Evolutionary conservation across 2,113 vertebrate species (phyloP).

Genomic region (Reinhardtius hippoglossoides): DNA sequence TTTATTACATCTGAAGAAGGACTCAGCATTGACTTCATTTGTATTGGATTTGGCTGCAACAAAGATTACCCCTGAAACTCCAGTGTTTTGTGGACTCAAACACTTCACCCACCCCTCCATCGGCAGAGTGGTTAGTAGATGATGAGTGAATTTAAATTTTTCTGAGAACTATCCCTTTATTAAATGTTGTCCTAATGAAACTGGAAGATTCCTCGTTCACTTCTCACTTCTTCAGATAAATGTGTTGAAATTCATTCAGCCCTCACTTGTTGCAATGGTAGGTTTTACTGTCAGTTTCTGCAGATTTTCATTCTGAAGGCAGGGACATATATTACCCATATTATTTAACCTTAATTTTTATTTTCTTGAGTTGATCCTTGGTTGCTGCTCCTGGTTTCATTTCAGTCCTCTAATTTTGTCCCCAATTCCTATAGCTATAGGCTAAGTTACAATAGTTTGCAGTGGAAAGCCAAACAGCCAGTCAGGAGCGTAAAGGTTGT

Average conservation of each 20-base stretch:
- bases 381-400: background rate
- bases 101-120: too few relatives aligned
- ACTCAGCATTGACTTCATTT: too few relatives aligned
- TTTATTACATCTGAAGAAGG: too few relatives aligned
- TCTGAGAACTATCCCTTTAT: background rate
- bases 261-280: background rate
- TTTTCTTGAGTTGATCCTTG: background rate
- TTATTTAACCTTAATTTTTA: background rate
- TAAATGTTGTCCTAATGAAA: background rate
- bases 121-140: too few relatives aligned
- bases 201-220: background rate
- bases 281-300: constrained; percentile 17
- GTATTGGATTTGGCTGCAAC: too few relatives aligned
- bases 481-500: background rate
- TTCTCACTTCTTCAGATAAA: background rate
- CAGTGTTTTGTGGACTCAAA: too few relatives aligned
- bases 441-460: too few relatives aligned
- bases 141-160: background rate
- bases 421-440: constrained; percentile 10
- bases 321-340: constrained; percentile 12
- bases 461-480: constrained; percentile 37
- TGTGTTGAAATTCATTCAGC: too few relatives aligned
- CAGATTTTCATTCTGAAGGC: constrained; percentile 61
- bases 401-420: background rate
- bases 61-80: too few relatives aligned